Evolutionary conservation across 2,888 invertebrate genomes (phyloP), one percentile per base, ranked within the genome.

Genomic region (Operophtera brumata): DNA sequence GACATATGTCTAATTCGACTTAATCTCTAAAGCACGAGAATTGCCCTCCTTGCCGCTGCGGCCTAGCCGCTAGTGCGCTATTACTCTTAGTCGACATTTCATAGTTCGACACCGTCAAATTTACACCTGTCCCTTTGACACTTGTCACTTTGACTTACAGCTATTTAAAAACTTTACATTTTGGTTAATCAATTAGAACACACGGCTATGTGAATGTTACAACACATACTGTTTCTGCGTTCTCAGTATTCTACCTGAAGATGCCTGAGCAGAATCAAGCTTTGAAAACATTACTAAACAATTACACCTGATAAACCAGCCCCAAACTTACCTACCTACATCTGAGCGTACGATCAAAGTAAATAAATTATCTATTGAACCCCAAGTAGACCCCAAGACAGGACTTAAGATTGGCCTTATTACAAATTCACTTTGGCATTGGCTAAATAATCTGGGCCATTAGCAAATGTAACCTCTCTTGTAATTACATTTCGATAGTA

Each of bases 341-440:
- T 54, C 52, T 39, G 35, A 51, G 65, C 75, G 67, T 70, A 71
- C 75, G 72, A 67, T 71, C 71, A 74, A 75, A 72, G 73, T 72
- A 75, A 80, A 82, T 82, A 80, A 82, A 80, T 84, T 79, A 20
- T 20, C 20, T 20, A 82, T 78, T 71, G 72, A 76, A 61, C 70
- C 73, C 73, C 68, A 50, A 50, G 50, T 43, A 47, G 50, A 55
- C 47, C 56, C 57, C 48, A 42, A 46, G 73, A 71, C 77, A 73
- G 72, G 73, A 67, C 77, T 77, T 74, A 77, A 79, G 78, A 76
- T 73, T 73, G 67, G 64, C 75, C 80, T 73, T 73, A 82, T 86
- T 85, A 82, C 77, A 80, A 85, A 86, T 84, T 85, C 84, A 82
- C 81, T 84, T 84, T 82, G 75, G 78, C 64, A 67, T 66, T 66